Evolutionary conservation across 2,797 vertebrate species (phyloP), one percentile per base, ranked within the genome.

Genomic region (Thaleichthys pacificus): DNA sequence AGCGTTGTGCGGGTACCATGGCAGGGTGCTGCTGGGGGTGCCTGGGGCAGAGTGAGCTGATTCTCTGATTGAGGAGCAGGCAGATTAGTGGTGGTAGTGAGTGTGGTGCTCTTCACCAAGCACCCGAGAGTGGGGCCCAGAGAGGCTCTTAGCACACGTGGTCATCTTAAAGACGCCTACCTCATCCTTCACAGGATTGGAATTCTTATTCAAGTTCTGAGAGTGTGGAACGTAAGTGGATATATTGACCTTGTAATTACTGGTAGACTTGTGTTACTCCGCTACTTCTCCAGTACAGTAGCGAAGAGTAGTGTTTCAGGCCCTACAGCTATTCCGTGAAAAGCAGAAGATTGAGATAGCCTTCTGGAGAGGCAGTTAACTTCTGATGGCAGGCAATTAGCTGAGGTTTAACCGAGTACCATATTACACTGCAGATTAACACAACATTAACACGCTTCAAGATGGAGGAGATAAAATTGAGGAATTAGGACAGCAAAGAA

Each of bases 351-450:
- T 80, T 77, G 71, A 77, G 51, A 70, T 76, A n/a, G 19, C 56
- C 30, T 80, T 67, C 70, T 69, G 9, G 42, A 80, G 64, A 81
- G 63, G 70, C 51, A 69, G 66, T 80, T 82, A 32, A 64, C 35
- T 75, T 68, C 67, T 77, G 67, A 81, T 71, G 71, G 38, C 51
- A 81, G 68, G 71, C 69, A 81, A 78, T 86, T 85, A 86, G 38
- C 75, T 15, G 3, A 56, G 62, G 73, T 51, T 81, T 75, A 78
- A 74, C 6, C 17, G 69, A 67, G 22, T 61, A 26, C 35, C 62
- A 30, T 66, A 71, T 74, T 60, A 42, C 62, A 70, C 49, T 51
- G 35, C 17, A 68, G 21, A 80, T 79, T 76, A 82, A 69, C 49
- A 71, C 63, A 66, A 65, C 64, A 68, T 32, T 66, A 72, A 74